These are phyloP conservation scores for Lutraria rhynchaena DNA, from an alignment of 1,140 invertebrate species.

Conservation along the genomic window DNA sequence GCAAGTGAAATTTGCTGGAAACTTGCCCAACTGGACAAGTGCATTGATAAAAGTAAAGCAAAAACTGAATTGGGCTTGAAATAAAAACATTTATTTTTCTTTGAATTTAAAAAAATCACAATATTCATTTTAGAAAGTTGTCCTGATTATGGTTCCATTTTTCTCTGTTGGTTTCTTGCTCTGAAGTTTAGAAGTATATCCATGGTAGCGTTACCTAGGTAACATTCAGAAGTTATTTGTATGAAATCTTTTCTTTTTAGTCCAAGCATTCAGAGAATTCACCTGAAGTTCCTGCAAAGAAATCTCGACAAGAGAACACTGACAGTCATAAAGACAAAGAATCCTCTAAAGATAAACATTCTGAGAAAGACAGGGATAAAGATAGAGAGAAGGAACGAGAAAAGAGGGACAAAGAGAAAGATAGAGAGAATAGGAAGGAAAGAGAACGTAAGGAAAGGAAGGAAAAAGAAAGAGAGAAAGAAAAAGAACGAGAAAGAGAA, in stretches of 20 bases:
- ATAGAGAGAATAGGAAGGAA: slow-evolving; percentile 61
- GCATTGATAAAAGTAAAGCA: too few species aligned
- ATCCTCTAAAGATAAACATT: slow-evolving; percentile 23
- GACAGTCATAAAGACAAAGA: slow-evolving; percentile 44
- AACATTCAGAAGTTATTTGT: too few species aligned
- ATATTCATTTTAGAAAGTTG: too few species aligned
- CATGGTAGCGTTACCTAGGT: too few species aligned
- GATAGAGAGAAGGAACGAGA: slow-evolving; percentile 51
- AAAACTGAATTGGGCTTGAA: too few species aligned
- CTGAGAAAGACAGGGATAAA: slow-evolving; percentile 47
- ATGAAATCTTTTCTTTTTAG: slow-evolving; percentile 35
- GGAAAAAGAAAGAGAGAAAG: slow-evolving; percentile 56
- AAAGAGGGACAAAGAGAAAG: slow-evolving; percentile 55
- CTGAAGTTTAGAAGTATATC: too few species aligned
- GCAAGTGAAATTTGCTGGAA: too few species aligned
- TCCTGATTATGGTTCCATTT: too few species aligned
- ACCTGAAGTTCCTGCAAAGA: slow-evolving; percentile 61
- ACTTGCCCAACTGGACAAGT: too few species aligned
- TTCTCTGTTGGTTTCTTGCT: too few species aligned
- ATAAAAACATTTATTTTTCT: too few species aligned
- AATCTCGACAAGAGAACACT: slow-evolving; percentile 43
- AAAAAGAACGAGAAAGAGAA: slow-evolving; percentile 49
- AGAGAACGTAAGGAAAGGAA: slow-evolving; percentile 57
- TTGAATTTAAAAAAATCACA: too few species aligned
- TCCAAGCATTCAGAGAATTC: slow-evolving; percentile 58